These are phyloP conservation scores for Galbula dea DNA, from an alignment of 2,113 vertebrate species.

Conservation along the genomic window DNA sequence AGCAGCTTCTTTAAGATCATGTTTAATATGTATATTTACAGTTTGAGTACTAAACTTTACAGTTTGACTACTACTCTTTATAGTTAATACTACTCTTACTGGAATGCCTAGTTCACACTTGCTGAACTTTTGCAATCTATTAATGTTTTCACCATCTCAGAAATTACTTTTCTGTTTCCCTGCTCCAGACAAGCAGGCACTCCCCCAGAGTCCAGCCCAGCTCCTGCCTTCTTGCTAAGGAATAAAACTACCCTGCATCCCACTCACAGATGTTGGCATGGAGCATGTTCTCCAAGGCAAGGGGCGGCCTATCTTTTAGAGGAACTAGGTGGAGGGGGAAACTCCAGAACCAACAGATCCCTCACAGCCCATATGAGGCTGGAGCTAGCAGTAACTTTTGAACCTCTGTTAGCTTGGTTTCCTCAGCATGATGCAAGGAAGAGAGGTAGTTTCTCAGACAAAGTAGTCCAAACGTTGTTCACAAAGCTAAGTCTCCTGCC, in stretches of 20 bases:
- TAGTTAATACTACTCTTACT: rapidly evolving
- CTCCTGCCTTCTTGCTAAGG: background rate
- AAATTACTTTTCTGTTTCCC: background rate
- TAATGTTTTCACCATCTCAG: background rate
- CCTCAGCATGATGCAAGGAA: background rate
- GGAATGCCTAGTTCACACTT: background rate
- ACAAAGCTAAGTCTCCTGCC: background rate
- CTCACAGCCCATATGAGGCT: background rate
- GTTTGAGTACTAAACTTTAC: too few relatives aligned
- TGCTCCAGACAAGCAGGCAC: background rate
- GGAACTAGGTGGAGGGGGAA: background rate
- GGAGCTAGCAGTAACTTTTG: background rate
- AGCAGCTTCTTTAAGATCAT: background rate
- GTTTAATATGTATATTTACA: background rate
- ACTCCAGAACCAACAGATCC: background rate
- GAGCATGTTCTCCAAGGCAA: background rate
- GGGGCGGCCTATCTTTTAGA: background rate
- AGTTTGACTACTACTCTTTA: too few relatives aligned
- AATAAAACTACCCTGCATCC: background rate
- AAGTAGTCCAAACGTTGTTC: background rate
- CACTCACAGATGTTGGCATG: background rate
- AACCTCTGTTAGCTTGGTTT: background rate
- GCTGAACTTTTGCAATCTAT: background rate
- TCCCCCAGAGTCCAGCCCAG: background rate
- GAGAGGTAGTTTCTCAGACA: background rate